phyloP scores from a whole-genome alignment of 2,113 vertebrate species.

The Galbula dea region DNA sequence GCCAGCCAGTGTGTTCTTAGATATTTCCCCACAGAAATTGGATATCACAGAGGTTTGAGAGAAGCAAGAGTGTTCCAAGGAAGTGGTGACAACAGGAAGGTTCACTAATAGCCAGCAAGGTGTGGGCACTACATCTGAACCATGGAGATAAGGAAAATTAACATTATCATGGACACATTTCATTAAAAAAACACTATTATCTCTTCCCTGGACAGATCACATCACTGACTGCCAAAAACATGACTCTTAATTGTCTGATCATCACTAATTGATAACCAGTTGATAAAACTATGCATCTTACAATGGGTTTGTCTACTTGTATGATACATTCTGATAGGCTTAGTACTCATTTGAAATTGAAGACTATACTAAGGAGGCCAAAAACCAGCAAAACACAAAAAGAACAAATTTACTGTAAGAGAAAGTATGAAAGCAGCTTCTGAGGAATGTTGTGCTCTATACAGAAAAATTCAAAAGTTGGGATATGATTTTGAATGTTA shows the following conservation, averaged over 20 bases:
- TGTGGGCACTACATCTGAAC: not conserved
- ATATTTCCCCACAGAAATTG: not conserved
- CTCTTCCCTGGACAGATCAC: not conserved
- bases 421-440: not conserved
- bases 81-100: not conserved
- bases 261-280: not conserved
- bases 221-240: not conserved
- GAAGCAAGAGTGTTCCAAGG: not conserved
- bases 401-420: not conserved
- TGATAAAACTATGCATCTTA: not conserved
- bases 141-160: not conserved
- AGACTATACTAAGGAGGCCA: not conserved
- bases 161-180: not conserved
- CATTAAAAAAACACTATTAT: not conserved
- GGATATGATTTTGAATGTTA: not conserved
- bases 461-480: not conserved
- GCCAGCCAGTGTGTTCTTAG: not conserved
- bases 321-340: fast-evolving
- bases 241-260: not conserved
- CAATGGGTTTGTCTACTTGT: not conserved
- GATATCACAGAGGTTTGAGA: not conserved
- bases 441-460: not conserved
- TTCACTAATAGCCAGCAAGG: not conserved
- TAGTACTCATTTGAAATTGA: not conserved
- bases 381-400: not conserved